Base-by-base conservation (phyloP, 2,113 vertebrate genomes). In the Zootoca vivipara region DNA sequence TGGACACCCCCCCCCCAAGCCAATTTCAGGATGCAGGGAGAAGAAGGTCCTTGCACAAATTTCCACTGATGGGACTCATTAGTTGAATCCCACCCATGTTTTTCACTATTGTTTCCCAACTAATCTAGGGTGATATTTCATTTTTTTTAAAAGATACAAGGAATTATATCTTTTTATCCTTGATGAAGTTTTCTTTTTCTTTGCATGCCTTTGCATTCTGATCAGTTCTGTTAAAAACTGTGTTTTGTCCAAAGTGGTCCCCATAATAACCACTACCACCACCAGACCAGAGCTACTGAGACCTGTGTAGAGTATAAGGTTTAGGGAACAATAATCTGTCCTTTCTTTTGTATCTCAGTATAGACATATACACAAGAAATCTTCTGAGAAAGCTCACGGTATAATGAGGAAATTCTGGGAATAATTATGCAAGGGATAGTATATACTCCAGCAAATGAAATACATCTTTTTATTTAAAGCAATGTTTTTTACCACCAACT, bases 381-480 rank as follows among this genome's bases (percentile, higher is more conserved):
- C 89, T 89, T 80, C 4, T 20, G 91, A 90, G 92, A 94, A 94
- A 95, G 91, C 90, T 93, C 82, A 46, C 89, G 62, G 78, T 64
- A 80, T 65, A 87, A 82, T 82, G 90, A 88, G 90, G 93, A 94
- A 95, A 91, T 95, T 92, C 94, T 95, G 95, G 94, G 73, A 95
- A 90, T 95, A 95, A 96, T 95, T 95, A 95, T 92, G 85, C 78
- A 91, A 93, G 93, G 94, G 94, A 92, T 95, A 91, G 92, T 93
- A 88, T 89, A 90, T 64, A 89, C 92, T 93, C 42, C 86, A 92
- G 93, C 94, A 95, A 95, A 94, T 83, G 92, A 93, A 94, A 95
- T 95, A 85, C 88, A 96, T 96, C 93, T 95, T 95, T 94, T 88
- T 88, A 88, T 88, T 88, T 83, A 64, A 88, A 64, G 72, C 70